These are phyloP conservation scores for Sclerurus mexicanus DNA, from an alignment of 2,113 vertebrate genomes.

Conservation along the genomic window DNA sequence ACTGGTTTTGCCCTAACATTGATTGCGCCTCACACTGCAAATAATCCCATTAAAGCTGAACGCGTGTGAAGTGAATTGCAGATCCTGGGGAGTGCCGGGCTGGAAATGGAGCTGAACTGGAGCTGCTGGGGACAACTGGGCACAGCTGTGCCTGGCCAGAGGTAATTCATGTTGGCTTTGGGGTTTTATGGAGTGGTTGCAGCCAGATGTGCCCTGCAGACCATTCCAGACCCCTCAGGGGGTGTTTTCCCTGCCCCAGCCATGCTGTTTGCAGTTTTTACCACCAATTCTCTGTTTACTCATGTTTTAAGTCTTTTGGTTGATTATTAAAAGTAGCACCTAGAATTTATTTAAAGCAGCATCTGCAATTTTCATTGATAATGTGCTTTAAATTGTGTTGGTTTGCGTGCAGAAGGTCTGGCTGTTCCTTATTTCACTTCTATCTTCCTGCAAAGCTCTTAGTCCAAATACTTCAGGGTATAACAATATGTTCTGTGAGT, in stretches of 20 bases:
- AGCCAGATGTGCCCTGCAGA: neutral
- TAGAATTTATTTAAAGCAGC: neutral
- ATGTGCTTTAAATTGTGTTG: neutral
- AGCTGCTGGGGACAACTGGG: neutral
- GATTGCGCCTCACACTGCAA: neutral
- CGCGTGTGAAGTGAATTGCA: neutral
- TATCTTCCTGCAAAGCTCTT: neutral
- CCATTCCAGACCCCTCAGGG: neutral
- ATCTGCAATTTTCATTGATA: neutral
- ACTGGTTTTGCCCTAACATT: neutral
- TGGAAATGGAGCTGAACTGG: neutral
- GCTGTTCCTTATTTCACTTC: neutral
- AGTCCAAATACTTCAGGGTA: neutral
- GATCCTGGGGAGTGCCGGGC: neutral
- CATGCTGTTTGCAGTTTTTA: neutral
- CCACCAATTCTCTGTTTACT: neutral
- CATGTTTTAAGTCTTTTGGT: neutral
- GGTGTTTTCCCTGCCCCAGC: neutral
- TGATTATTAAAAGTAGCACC: neutral
- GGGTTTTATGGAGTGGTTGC: neutral
- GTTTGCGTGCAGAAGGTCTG: neutral
- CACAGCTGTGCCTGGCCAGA: neutral
- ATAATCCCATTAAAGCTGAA: neutral
- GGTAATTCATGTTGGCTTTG: neutral
- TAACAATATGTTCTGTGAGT: neutral